Conservation (phyloP, 2,888 invertebrate species). For the Bruchidius siliquastri region DNA sequence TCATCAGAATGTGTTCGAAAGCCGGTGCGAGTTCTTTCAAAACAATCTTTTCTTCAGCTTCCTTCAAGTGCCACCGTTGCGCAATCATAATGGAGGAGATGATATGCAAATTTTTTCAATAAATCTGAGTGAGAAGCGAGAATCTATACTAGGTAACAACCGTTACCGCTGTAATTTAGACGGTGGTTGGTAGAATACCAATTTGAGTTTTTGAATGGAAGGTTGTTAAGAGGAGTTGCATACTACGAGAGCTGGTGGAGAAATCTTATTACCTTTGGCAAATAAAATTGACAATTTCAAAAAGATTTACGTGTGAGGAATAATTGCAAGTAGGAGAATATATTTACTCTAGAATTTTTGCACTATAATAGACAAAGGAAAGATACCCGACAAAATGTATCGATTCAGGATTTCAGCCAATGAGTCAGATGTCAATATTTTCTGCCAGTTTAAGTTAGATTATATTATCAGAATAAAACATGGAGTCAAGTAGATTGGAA, state of each 20-base stretch:
- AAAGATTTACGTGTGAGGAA: no score
- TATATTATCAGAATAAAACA: no score
- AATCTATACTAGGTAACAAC: not conserved
- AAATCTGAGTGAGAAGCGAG: not conserved
- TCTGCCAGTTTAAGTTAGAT: no score
- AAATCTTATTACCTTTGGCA: no score
- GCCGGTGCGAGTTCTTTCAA: not conserved
- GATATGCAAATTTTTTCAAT: not conserved
- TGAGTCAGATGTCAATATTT: no score
- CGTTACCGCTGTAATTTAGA: not conserved
- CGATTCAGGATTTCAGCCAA: no score
- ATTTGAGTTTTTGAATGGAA: not conserved
- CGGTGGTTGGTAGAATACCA: not conserved
- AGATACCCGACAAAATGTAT: no score
- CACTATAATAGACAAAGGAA: no score
- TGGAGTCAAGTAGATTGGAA: no score
- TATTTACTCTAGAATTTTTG: no score
- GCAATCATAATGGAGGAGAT: not conserved
- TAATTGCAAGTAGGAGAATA: no score
- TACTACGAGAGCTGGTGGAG: not conserved
- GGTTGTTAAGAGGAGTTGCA: not conserved
- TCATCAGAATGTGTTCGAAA: not conserved
- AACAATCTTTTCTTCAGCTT: not conserved
- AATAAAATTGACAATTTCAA: no score
- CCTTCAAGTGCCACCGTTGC: not conserved